phyloP scores from a whole-genome alignment of 1,140 invertebrate genomes.

The Drosophila ironensis region DNA sequence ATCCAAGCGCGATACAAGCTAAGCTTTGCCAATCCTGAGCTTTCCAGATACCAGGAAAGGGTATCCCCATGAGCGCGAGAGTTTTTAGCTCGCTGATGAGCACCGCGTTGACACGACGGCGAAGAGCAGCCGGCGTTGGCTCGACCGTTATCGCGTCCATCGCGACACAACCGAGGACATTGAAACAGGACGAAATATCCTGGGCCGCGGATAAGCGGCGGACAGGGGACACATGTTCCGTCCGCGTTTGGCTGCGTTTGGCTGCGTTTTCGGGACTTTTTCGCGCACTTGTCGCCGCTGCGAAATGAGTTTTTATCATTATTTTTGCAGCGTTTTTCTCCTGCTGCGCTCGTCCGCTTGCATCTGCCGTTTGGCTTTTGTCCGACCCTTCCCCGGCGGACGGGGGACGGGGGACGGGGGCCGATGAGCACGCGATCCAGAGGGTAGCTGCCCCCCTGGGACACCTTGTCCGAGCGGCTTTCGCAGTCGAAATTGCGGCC shows the following conservation, averaged over 20 bases:
- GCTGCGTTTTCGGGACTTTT: constrained; percentile 52
- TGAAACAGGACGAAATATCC: constrained; percentile 3
- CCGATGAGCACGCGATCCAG: constrained; percentile 4
- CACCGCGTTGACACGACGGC: constrained; percentile 22
- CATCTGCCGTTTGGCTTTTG: constrained; percentile 39
- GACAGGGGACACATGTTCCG: constrained; percentile 53
- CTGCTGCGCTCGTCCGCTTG: constrained; percentile 27
- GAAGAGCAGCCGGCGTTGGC: constrained; percentile 44
- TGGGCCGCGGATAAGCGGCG: constrained; percentile 2
- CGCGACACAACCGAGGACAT: constrained; percentile 48
- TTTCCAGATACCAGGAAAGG: too few relatives aligned
- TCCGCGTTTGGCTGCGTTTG: constrained; percentile 19
- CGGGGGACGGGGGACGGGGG: not conserved
- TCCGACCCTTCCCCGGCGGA: not conserved
- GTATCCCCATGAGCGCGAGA: constrained; percentile 37
- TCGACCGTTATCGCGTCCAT: constrained; percentile 55
- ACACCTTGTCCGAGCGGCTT: too few relatives aligned
- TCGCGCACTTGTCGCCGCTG: constrained; percentile 58
- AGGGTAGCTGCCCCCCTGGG: not conserved
- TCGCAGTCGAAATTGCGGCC: too few relatives aligned
- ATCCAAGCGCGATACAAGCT: too few relatives aligned
- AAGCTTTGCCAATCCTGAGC: too few relatives aligned
- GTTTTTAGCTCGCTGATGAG: constrained; percentile 59
- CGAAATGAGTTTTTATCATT: constrained; percentile 34
- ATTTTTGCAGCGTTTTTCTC: not conserved